Conservation (phyloP, 1,140 invertebrate species). For the Drusus annulatus region DNA sequence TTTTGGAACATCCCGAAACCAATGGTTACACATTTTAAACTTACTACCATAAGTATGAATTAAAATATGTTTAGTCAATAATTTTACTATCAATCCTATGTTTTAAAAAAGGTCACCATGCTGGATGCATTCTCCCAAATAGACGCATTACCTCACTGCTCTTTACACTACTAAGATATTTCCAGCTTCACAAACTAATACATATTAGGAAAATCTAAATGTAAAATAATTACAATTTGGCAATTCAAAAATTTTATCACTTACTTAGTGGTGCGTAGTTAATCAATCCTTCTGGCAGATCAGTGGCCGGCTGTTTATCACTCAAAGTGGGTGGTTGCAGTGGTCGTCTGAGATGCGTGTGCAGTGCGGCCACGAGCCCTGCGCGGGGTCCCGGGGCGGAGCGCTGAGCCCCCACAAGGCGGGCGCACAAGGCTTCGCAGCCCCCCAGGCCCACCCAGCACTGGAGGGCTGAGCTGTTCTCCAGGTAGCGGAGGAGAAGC, state of each 20-base stretch:
- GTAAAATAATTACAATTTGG: too few species aligned
- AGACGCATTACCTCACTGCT: too few species aligned
- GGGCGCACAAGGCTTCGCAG: slow-evolving; percentile 65
- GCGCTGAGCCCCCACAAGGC: slow-evolving; percentile 70
- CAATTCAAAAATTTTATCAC: slow-evolving; percentile 48
- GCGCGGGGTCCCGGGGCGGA: slow-evolving; percentile 61
- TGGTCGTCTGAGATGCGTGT: slow-evolving; percentile 69
- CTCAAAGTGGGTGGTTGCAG: slow-evolving; percentile 67
- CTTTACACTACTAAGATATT: too few species aligned
- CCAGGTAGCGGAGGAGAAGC: slow-evolving; percentile 64
- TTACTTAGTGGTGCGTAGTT: slow-evolving; percentile 91
- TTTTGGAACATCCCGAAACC: too few species aligned
- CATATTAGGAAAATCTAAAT: too few species aligned
- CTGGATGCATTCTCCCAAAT: too few species aligned
- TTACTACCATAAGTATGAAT: too few species aligned
- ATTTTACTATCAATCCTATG: too few species aligned
- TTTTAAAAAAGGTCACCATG: too few species aligned
- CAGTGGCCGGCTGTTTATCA: slow-evolving; percentile 73
- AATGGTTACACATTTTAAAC: too few species aligned
- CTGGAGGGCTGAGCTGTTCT: slow-evolving; percentile 64
- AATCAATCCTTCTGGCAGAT: slow-evolving; percentile 78
- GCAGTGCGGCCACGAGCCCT: slow-evolving; percentile 67
- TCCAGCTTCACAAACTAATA: too few species aligned
- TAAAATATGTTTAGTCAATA: too few species aligned
- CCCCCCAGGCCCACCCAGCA: slow-evolving; percentile 66